Base-by-base conservation (phyloP, 1,140 invertebrate species). In the Sycophila sp. region DNA sequence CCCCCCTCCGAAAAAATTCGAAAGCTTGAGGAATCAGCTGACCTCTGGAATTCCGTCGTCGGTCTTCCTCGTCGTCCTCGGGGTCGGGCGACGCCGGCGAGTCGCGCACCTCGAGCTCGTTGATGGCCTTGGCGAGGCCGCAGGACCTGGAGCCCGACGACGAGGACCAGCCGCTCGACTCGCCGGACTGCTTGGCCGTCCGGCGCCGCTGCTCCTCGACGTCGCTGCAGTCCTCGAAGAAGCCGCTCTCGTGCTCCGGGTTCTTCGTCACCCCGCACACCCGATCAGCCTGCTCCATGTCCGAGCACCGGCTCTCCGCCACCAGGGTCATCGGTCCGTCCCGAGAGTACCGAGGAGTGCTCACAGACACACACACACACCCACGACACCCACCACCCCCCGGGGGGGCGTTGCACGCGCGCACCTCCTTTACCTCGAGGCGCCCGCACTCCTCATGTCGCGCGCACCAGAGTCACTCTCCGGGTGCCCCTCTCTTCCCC, bases 231-330 rank as follows among this genome's bases (percentile, higher is more conserved):
- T 67, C 66, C 56, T 69, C 66, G 67, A 78, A 85, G 34, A 81
- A 84, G 1, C 83, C 83, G 51, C 82, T 83, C 71, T 84, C 83
- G 74, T 83, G 77, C 62, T 81, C 81, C 7, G 77, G 76, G 62
- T 78, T 78, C 45, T 84, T 84, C 76, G 80, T 81, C 47, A 49
- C n/a, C 40, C 34, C 32, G 40, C 42, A 22, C 17, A 40, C 4
- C 24, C 56, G 53, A 1, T 38, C 13, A 19, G 28, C 53, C 40
- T 49, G 24, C 34, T 60, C 67, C 56, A 51, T 58, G n/a, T n/a
- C n/a, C 40, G 66, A 34, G 66, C 32, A 24, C 22, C 26, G n/a
- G n/a, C 40, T 34, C 40, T 58, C 55, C 2, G 34, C 32, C 19
- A 58, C 55, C 17, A 36, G 34, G 11, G 55, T 58, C 55, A 58